phyloP scores from a whole-genome alignment of 2,888 invertebrate species.

The Lordiphosa fenestrarum region DNA sequence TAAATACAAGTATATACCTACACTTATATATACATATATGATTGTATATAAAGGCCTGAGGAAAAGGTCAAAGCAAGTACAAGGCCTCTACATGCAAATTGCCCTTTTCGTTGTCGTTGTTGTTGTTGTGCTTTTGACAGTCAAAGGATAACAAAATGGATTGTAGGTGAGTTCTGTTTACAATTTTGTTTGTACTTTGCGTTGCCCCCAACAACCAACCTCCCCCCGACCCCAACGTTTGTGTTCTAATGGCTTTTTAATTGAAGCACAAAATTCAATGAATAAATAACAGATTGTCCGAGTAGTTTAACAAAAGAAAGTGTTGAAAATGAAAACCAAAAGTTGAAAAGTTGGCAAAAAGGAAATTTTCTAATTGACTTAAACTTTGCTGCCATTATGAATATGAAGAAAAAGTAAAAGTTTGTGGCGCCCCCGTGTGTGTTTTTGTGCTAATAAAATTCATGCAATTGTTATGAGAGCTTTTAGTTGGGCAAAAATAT shows the following conservation, averaged over 20 bases:
- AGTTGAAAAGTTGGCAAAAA: no score
- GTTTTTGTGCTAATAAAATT: no score
- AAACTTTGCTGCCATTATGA: no score
- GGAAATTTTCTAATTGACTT: no score
- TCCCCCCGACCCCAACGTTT: conserved; percentile 31
- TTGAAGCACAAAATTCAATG: conserved; percentile 66
- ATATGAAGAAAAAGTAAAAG: no score
- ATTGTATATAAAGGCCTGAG: no score
- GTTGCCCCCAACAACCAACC: conserved; percentile 56
- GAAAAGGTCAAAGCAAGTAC: conserved; percentile 52
- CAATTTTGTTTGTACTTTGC: conserved; percentile 29
- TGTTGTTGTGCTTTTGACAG: conserved; percentile 50
- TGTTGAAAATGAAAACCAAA: no score
- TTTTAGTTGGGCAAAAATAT: no score
- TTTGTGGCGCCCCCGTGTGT: no score
- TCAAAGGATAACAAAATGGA: conserved; percentile 58
- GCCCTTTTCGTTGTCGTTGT: conserved; percentile 19
- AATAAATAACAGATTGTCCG: conserved; percentile 64
- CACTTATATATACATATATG: no score
- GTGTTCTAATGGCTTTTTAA: conserved; percentile 64
- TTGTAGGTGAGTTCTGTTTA: conserved; percentile 40
- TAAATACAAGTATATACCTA: no score
- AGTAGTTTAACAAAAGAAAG: conserved; percentile 12
- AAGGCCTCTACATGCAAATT: conserved; percentile 61
- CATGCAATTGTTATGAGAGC: no score